Evolutionary conservation across 2,113 vertebrate genomes (phyloP), one percentile per base, ranked within the genome.

Genomic region (Prunella fulvescens): DNA sequence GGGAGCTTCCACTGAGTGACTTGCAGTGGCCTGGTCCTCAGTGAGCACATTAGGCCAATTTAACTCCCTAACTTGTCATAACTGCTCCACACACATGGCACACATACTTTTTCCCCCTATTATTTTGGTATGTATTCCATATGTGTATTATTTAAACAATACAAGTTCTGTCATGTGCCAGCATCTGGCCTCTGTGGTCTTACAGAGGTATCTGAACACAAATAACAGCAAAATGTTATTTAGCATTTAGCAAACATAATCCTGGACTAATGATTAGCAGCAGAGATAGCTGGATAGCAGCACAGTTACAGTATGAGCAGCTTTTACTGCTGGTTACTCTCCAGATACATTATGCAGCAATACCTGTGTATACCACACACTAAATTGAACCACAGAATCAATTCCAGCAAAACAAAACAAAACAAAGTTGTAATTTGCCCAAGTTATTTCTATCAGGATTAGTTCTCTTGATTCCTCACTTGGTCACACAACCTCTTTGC

Each of bases 81-180:
- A 67, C 22, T 2, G 0, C 7, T 12, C 18, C 6, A 1, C 45
- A 11, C 8, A 28, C 62, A 4, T 4, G 10, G 33, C n/a, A 47
- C 17, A 9, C 29, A 17, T 3, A 3, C 8, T 24, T 85, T 71
- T 82, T 23, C 7, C 2, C 37, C 22, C 19, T 37, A 6, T 9
- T 64, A 8, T 77, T 76, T 56, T 73, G 39, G 10, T 74, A 7
- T 50, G 20, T 87, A 33, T 69, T 90, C 42, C 20, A 1, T 29
- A 19, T 0, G 0, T 33, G 14, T 64, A 18, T 72, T 82, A n/a
- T 53, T 86, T 81, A 39, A 79, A 24, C 25, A 51, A 2, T 54
- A 12, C 14, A n/a, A 69, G 54, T 57, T 88, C 58, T 7, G 1
- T 47, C 11, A 12, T 9, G 26, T 64, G 53, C 25, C 45, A 37